Evolutionary conservation across 2,888 invertebrate species (phyloP), one percentile per base, ranked within the genome.

Genomic region (Cremastinae sp.): DNA sequence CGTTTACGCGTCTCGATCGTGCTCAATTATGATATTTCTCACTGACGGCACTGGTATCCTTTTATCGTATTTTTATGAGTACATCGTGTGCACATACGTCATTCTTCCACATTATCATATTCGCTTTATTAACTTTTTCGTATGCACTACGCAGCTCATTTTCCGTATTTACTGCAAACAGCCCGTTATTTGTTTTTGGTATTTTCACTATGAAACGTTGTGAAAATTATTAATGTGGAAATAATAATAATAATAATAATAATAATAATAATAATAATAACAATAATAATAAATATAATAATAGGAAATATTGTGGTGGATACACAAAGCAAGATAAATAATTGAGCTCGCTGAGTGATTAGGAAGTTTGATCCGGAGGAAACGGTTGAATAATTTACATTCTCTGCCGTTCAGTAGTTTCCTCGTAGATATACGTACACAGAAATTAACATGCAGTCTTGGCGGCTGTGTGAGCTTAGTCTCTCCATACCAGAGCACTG

Each of bases 291-390:
- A 68, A 51, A 51, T 34, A 53, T n/a, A n/a, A n/a, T n/a, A 5
- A 16, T 18, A 20, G 14, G 12, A 28, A 36, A 20, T 1, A 20
- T 38, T 65, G 65, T 49, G 62, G 65, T 54, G 62, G 62, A 64
- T 47, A 47, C 58, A 74, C 75, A 79, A 78, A 83, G 79, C 79
- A 74, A 78, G 80, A 82, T 83, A 84, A 79, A 82, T 86, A 84
- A 86, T 86, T 83, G 80, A 80, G 80, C 74, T 74, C 70, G 78
- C 78, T 85, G 84, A 86, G 83, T 85, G 86, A 86, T 86, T 86
- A 85, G 82, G 83, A 82, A 81, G 84, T 81, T 81, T 75, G 49
- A 49, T 43, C 64, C 61, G 73, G 69, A 79, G 81, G 78, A 82
- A 82, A 82, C 80, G 66, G 62, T 54, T 80, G 83, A 83, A 85